phyloP scores from a whole-genome alignment of 2,888 invertebrate species.

The Drosophila crucigera region DNA sequence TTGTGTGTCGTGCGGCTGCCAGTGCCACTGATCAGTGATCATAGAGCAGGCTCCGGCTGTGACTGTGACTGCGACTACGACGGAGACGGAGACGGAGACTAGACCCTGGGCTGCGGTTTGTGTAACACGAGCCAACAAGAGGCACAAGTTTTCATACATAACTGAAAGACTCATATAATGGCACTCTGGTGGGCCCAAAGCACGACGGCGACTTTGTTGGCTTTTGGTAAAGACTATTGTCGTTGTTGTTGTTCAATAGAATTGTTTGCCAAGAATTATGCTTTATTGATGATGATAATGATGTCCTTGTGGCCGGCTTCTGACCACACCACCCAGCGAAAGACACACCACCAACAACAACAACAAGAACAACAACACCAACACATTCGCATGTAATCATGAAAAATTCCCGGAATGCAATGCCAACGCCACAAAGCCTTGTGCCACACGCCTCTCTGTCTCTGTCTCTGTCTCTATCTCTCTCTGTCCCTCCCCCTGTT shows the following conservation, averaged over 20 bases:
- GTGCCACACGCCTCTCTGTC: constrained; percentile 4
- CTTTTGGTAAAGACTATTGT: constrained; percentile 31
- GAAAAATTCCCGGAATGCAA: constrained; percentile 75
- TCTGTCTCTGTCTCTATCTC: neutral
- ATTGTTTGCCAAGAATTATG: constrained; percentile 82
- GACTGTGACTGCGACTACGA: constrained; percentile 1
- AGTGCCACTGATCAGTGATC: constrained; percentile 72
- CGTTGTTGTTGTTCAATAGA: constrained; percentile 78
- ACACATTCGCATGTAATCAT: constrained; percentile 55
- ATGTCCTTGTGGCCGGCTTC: constrained; percentile 72
- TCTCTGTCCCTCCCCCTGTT: neutral
- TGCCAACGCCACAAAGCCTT: constrained; percentile 33
- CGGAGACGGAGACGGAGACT: neutral
- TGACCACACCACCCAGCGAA: constrained; percentile 27
- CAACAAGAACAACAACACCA: constrained; percentile 8
- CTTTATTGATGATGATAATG: constrained; percentile 82
- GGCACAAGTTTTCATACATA: constrained; percentile 17
- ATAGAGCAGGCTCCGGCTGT: constrained; percentile 50
- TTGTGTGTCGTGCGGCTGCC: constrained; percentile 71
- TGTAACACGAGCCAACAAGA: constrained; percentile 81
- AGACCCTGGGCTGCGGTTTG: constrained; percentile 34
- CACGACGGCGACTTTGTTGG: constrained; percentile 55
- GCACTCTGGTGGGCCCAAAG: constrained; percentile 57
- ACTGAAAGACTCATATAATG: constrained; percentile 48
- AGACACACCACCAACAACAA: constrained; percentile 12